phyloP scores from a whole-genome alignment of 30 jellyfish, hydroid and myxozoan species.

The Chrysaora quinquecirrha region DNA sequence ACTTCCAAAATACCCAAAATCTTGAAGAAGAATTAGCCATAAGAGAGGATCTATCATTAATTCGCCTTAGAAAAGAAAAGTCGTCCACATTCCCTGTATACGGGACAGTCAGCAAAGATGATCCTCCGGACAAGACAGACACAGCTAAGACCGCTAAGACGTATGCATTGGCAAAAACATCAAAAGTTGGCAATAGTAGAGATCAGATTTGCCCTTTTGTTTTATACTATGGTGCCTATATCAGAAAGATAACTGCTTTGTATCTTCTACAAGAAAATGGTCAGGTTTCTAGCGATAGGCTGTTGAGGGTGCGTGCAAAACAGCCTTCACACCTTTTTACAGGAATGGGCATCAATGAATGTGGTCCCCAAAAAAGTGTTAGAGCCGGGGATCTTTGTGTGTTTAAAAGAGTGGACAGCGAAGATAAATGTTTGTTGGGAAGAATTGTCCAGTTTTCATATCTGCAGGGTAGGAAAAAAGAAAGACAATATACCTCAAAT shows the following conservation, averaged over 20 bases:
- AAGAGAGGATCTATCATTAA: neutral
- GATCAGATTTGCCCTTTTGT: neutral
- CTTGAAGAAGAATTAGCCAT: neutral
- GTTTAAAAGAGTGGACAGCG: constrained; percentile 34
- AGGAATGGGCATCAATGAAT: neutral
- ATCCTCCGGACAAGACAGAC: neutral
- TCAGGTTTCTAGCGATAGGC: constrained; percentile 26
- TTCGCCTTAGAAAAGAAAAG: neutral
- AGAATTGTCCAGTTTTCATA: constrained; percentile 53
- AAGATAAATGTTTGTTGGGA: constrained; percentile 26
- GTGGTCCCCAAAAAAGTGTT: constrained; percentile 39
- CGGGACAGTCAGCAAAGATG: neutral
- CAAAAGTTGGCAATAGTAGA: neutral
- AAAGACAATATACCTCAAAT: constrained; percentile 28
- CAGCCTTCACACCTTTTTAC: constrained; percentile 48
- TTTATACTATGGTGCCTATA: neutral
- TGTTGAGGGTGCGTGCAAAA: constrained; percentile 38
- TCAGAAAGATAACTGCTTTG: constrained; percentile 29
- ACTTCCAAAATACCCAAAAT: neutral
- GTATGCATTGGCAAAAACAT: no score
- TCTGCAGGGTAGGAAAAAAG: constrained; percentile 37
- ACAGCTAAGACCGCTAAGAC: no score
- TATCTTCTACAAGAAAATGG: constrained; percentile 39
- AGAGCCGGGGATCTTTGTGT: constrained; percentile 43
- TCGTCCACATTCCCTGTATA: neutral